Evolutionary conservation across 2,113 vertebrate genomes (phyloP), one percentile per base, ranked within the genome.

Genomic region (Oceanodroma tethys): DNA sequence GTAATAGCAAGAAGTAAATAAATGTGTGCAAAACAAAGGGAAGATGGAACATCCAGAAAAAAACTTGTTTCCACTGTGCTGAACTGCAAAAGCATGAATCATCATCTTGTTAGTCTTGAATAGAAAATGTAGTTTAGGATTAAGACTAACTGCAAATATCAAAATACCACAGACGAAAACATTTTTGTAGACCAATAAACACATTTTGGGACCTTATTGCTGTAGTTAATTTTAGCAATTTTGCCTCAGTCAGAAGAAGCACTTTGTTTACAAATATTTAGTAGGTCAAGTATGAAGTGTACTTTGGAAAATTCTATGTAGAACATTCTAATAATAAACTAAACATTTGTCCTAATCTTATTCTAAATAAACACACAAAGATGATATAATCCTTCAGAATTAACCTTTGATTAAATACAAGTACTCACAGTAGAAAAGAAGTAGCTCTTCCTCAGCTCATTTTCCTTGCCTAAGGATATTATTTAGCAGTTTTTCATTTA

Each of bases 391-490:
- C 56, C 86, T 71, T 95, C 60, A 87, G 86, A 93, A 92, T 93
- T 97, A 97, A 96, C 88, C 83, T 96, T 75, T 83, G 90, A 84
- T 92, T 84, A 95, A 90, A 86, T 34, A 73, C 34, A 91, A 90
- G 30, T 78, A 56, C 25, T 47, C n/a, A 59, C 38, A 84, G 52
- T 20, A 71, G 47, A 92, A 93, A 75, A 88, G 11, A 5, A 84
- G 25, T 81, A 52, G 50, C 30, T 88, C 56, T 86, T 94, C 75
- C 42, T 92, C 52, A 63, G 68, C 55, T 92, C 29, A 16, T 86
- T 86, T 97, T 88, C 36, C 18, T 86, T 91, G 84, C 60, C 81
- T 75, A 36, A 80, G 34, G 68, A 19, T 70, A 75, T 72, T 67
- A 81, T 38, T 71, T 70, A 23, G 5, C n/a, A 88, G 10, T 11